Evolutionary conservation across 2,797 vertebrate species (phyloP).

Genomic region (Poecilia wingei): DNA sequence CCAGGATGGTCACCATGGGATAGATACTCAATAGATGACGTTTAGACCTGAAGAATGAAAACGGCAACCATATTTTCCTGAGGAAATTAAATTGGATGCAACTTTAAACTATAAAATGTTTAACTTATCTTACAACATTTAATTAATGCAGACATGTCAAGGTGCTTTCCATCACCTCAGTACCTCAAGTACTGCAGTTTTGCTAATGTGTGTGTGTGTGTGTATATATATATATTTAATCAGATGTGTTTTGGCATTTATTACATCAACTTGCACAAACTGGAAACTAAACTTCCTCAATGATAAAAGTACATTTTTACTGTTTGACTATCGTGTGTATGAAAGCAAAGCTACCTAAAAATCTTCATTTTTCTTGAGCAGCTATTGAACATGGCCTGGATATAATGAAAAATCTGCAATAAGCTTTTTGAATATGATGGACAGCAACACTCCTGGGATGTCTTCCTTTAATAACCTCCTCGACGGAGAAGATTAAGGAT

Average conservation of each 20-base stretch:
- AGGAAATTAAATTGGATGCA: neutral
- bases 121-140: neutral
- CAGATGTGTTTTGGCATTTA: neutral
- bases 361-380: neutral
- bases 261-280: neutral
- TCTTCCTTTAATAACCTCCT: constrained; percentile 5
- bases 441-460: constrained; percentile 18
- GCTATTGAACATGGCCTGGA: neutral
- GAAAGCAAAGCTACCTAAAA: neutral
- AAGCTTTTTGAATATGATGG: constrained; percentile 21
- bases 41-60: neutral
- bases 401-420: neutral
- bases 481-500: constrained; percentile 11
- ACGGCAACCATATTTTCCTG: neutral
- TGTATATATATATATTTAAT: neutral
- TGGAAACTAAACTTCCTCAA: neutral
- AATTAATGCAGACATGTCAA: neutral
- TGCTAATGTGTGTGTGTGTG: neutral
- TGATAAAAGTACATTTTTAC: neutral
- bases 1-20: neutral
- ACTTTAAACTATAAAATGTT: neutral
- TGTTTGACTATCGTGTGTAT: neutral
- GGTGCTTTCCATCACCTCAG: neutral
- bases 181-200: neutral
- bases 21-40: no score